Base-by-base conservation (phyloP, 1,140 invertebrate species). In the Euwallacea similis region DNA sequence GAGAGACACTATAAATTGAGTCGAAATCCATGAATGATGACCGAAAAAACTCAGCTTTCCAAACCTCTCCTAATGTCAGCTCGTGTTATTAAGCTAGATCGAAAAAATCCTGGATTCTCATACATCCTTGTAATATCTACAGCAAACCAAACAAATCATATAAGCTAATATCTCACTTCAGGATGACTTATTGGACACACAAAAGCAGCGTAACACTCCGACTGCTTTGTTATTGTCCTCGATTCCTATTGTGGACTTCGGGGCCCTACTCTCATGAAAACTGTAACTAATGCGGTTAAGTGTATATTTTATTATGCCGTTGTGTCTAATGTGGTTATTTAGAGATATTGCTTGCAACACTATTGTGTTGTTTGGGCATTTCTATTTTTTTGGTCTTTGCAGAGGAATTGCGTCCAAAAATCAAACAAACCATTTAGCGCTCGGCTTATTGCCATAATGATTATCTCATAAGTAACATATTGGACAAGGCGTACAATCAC, bases 391-490 rank as follows among this genome's bases (percentile, higher is more conserved):
- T 33, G 21, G 21, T 33, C 21, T 33, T 33, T 33, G 21, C 21
- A 2, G 46, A 50, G 13, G 6, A 13, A 50, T 11, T 11, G 46
- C 2, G 13, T 50, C 6, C 9, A 50, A 10, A n/a, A 50, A 50
- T 50, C 13, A 3, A 11, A 50, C 9, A 60, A 33, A 42, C 41
- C 6, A 46, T 64, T 53, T 46, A 64, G 41, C 47, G 53, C 4
- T 33, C 7, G 47, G 44, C n/a, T 50, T 53, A 53, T 53, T 64
- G 16, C 64, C 50, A 66, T 58, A 53, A 41, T 56, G 50, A 55
- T 56, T 42, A 16, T 33, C 9, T 42, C 43, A 68, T 68, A 60
- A 68, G 55, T 50, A 68, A 68, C 66, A 68, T 68, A 68, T 68
- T 68, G 66, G 56, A 68, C 66, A 13, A 42, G 56, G 46, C 46